These are phyloP conservation scores for Tonatia bakeri DNA, from an alignment of 2,113 vertebrate genomes.

Conservation along the genomic window DNA sequence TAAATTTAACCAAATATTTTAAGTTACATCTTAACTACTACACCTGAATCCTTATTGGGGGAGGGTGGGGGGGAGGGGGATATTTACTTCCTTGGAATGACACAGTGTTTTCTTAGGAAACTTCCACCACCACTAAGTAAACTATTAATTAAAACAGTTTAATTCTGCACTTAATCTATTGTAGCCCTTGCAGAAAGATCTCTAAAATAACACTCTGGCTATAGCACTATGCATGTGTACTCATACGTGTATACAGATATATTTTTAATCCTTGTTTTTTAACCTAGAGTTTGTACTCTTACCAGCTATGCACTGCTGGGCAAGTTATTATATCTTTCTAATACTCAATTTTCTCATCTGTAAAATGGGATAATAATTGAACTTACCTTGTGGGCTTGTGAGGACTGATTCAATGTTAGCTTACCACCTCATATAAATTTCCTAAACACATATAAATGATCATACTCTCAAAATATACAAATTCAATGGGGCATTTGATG, in stretches of 20 bases:
- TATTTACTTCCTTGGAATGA: conserved; percentile 27
- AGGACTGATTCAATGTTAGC: neutral
- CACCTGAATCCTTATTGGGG: neutral
- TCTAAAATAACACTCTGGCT: conserved; percentile 56
- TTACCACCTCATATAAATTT: conserved; percentile 25
- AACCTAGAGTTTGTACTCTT: neutral
- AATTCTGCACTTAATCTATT: conserved; percentile 60
- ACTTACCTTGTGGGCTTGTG: neutral
- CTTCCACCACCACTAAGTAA: conserved; percentile 35
- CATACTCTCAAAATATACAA: neutral
- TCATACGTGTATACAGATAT: neutral
- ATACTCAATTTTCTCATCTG: conserved; percentile 15
- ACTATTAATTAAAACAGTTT: conserved; percentile 71
- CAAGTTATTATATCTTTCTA: neutral
- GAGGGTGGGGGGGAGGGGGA: neutral
- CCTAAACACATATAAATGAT: conserved; percentile 11
- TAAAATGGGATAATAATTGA: conserved; percentile 32
- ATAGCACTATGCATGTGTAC: neutral
- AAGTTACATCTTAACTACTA: conserved; percentile 3
- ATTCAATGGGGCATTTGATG: neutral
- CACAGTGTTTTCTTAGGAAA: conserved; percentile 48
- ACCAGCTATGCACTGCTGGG: neutral
- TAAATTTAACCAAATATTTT: conserved; percentile 37
- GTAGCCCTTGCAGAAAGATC: conserved; percentile 61
- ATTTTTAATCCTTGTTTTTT: conserved; percentile 41